These are phyloP conservation scores for Synergus umbraculus DNA, from an alignment of 2,888 invertebrate species.

Conservation along the genomic window DNA sequence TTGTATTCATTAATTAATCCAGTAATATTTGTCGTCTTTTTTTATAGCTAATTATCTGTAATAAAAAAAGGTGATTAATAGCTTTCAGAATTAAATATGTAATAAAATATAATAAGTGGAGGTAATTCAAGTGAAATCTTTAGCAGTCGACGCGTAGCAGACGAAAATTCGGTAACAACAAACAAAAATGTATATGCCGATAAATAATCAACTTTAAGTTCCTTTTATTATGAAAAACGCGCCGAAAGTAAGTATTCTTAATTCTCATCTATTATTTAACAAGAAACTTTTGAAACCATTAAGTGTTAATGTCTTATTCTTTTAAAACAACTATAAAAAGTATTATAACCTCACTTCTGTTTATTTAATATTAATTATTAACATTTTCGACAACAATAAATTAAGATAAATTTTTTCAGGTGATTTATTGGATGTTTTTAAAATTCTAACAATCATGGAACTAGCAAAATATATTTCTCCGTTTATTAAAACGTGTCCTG, in stretches of 20 bases:
- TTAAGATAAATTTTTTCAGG: background rate
- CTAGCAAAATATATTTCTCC: background rate
- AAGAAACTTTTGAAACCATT: background rate
- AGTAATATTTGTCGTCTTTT: background rate
- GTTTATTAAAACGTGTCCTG: background rate
- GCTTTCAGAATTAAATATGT: background rate
- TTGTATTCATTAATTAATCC: background rate
- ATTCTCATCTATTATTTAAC: background rate
- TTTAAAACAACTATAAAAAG: background rate
- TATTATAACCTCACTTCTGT: background rate
- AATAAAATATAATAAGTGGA: background rate
- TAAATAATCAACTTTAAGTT: background rate
- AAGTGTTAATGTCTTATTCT: background rate
- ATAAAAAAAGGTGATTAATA: background rate
- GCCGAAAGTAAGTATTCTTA: background rate
- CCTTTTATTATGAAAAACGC: background rate
- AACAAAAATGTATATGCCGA: background rate
- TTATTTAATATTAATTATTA: background rate
- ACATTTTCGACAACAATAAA: background rate
- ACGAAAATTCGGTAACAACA: background rate
- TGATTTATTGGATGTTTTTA: background rate
- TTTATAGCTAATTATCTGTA: background rate
- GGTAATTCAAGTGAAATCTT: background rate
- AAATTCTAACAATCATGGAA: constrained; percentile 3
- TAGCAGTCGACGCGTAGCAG: background rate